Percentiles rank a stretch among this genome's conserved stretches.
Evolutionary conservation across 2,113 vertebrate genomes (phyloP).

Genomic region (Climacteris rufus): DNA sequence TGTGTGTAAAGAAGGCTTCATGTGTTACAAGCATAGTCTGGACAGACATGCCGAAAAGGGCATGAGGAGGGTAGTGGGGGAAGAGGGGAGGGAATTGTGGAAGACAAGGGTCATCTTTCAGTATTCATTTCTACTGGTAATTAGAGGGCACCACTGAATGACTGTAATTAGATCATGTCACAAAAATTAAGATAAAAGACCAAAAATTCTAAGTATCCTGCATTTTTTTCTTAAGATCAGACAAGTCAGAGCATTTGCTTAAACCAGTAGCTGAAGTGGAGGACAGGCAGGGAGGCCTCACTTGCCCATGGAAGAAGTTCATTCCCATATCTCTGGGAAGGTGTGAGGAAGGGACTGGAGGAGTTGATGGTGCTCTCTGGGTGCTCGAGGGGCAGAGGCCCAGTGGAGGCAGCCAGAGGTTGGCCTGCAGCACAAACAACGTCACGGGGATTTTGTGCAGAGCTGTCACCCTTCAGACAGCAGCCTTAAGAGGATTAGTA

Average conservation of each 20-base stretch:
- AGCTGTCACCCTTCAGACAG: neutral
- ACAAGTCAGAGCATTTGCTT: neutral
- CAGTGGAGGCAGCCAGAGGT: neutral
- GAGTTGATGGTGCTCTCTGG: neutral
- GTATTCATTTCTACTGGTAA: slow-evolving; percentile 68
- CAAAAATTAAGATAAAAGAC: slow-evolving; percentile 70
- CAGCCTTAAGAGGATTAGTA: neutral
- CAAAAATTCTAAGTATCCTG: neutral
- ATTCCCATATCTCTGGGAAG: neutral
- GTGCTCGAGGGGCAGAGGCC: neutral
- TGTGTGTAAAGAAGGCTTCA: neutral
- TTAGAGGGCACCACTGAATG: slow-evolving; percentile 60
- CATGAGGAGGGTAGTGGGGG: slow-evolving; percentile 15
- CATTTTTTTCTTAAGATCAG: neutral
- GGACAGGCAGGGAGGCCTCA: neutral
- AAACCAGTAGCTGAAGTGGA: neutral
- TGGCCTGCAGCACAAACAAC: neutral
- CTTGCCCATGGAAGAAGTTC: neutral
- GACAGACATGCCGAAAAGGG: neutral
- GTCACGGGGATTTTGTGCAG: neutral
- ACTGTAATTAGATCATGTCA: slow-evolving; percentile 69
- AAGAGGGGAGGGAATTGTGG: slow-evolving; percentile 13
- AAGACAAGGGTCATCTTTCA: slow-evolving; percentile 69
- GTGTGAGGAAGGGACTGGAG: neutral
- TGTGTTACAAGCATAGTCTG: neutral